Evolutionary conservation across 2,113 vertebrate genomes (phyloP).

Genomic region (Syrrhaptes paradoxus): DNA sequence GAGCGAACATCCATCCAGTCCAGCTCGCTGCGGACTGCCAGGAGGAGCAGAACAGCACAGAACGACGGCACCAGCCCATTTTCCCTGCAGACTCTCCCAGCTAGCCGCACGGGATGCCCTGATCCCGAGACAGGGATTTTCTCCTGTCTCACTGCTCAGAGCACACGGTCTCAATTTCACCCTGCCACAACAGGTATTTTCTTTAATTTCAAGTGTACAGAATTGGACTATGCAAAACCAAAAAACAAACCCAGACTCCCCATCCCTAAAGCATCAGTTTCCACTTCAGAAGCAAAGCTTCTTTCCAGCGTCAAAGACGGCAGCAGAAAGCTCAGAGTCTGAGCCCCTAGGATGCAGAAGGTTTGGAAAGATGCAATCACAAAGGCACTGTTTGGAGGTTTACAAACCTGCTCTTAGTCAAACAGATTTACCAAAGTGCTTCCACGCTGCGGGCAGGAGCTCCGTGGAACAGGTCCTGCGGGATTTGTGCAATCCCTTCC

Average conservation of each 20-base stretch:
- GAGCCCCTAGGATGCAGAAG: not conserved
- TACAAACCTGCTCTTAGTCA: not conserved
- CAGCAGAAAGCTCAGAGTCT: not conserved
- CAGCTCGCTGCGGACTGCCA: not conserved
- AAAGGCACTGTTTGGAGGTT: not conserved
- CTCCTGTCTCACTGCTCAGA: not conserved
- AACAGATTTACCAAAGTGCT: not conserved
- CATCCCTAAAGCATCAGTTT: not conserved
- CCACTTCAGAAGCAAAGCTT: not conserved
- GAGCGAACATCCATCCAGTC: not conserved
- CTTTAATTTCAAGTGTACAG: not conserved
- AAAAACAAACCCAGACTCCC: not conserved
- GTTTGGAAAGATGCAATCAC: not conserved
- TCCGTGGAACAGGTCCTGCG: too few relatives aligned
- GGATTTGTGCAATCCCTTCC: too few relatives aligned
- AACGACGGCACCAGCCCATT: too few relatives aligned
- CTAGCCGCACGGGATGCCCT: not conserved
- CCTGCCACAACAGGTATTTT: rapidly evolving
- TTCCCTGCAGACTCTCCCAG: not conserved
- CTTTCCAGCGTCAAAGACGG: not conserved
- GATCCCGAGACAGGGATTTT: too few relatives aligned
- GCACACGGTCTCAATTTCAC: not conserved
- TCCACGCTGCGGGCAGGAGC: not conserved
- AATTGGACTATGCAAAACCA: not conserved
- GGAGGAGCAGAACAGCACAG: not conserved